Evolutionary conservation across 1,140 invertebrate species (phyloP).

Genomic region (Gryllus bimaculatus): DNA sequence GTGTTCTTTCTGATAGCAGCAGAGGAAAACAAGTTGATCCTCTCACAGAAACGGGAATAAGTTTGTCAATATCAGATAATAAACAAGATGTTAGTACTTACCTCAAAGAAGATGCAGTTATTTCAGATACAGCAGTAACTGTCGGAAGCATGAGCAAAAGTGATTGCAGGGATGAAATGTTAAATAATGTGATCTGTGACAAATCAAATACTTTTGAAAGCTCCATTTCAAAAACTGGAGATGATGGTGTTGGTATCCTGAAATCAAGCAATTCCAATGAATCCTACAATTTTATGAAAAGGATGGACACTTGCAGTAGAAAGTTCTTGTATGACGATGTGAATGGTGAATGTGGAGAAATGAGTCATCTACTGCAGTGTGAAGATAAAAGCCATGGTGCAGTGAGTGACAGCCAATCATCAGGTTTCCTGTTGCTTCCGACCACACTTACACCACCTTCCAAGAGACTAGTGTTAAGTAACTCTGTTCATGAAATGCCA

Average conservation of each 20-base stretch:
- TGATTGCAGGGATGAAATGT: background rate
- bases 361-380: slow-evolving; percentile 10
- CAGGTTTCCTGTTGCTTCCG: slow-evolving; percentile 8
- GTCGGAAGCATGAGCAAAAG: background rate
- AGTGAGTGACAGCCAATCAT: background rate
- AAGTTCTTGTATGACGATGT: slow-evolving; percentile 1
- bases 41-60: background rate
- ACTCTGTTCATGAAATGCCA: background rate
- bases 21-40: slow-evolving; percentile 10
- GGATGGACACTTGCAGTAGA: background rate
- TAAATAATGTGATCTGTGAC: background rate
- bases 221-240: no score
- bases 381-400: background rate
- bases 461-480: background rate
- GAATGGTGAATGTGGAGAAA: slow-evolving; percentile 10
- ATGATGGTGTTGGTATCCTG: background rate
- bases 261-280: slow-evolving; percentile 1
- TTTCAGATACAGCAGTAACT: background rate
- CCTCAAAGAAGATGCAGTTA: background rate
- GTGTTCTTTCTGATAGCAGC: background rate
- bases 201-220: background rate
- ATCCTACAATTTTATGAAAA: no score
- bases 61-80: background rate
- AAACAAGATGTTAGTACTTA: background rate
- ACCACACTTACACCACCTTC: background rate